Conservation (phyloP, 2,797 vertebrate genomes). For the Ambastaia sidthimunki region DNA sequence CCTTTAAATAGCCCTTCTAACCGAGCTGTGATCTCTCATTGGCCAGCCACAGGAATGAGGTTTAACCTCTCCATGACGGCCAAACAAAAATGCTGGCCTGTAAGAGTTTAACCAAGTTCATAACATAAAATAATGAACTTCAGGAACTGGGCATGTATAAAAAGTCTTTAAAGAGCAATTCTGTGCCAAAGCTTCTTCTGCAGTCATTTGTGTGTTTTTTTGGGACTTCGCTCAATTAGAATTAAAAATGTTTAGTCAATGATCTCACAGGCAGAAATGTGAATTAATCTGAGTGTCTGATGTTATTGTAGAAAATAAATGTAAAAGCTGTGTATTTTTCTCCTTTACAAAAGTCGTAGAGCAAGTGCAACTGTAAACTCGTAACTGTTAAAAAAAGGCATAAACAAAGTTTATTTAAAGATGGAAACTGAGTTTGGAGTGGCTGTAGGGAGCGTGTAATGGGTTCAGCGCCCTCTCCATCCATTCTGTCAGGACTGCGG, state of each 20-base stretch:
- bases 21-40: background rate
- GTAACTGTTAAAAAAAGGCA: slow-evolving; percentile 15
- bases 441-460: slow-evolving; percentile 17
- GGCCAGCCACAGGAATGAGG: slow-evolving; percentile 4
- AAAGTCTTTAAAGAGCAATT: background rate
- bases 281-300: slow-evolving; percentile 4
- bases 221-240: background rate
- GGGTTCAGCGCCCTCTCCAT: slow-evolving; percentile 34
- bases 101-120: slow-evolving; percentile 9
- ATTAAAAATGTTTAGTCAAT: background rate
- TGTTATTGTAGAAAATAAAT: background rate
- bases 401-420: slow-evolving; percentile 41
- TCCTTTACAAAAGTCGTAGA: background rate
- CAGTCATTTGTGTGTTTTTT: background rate
- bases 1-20: background rate
- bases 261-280: slow-evolving; percentile 14
- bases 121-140: background rate
- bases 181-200: background rate
- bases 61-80: background rate
- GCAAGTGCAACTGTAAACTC: background rate
- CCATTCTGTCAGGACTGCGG: slow-evolving; percentile 30
- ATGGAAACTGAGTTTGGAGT: slow-evolving; percentile 28
- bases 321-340: background rate
- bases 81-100: background rate
- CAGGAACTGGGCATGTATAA: background rate